Evolutionary conservation across 2,113 vertebrate genomes (phyloP).

Genomic region (Chiloscyllium plagiosum): DNA sequence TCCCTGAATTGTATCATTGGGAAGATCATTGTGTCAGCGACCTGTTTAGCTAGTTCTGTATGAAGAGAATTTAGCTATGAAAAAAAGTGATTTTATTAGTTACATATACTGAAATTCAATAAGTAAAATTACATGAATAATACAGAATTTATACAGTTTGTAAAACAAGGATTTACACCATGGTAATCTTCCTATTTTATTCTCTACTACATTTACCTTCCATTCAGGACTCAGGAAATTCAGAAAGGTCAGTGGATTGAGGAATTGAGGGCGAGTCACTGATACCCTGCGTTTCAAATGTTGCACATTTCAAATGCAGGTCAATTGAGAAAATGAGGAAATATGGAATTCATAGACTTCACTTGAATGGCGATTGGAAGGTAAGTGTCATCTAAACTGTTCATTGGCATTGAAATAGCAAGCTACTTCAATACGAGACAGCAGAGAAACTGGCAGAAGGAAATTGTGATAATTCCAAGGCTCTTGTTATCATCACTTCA

Average conservation of each 20-base stretch:
- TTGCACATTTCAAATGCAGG: neutral
- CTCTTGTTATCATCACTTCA: neutral
- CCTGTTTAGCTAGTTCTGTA: conserved; percentile 77
- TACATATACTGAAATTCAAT: neutral
- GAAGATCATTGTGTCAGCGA: conserved; percentile 91
- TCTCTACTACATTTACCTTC: neutral
- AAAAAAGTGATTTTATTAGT: conserved; percentile 39
- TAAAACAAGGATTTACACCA: neutral
- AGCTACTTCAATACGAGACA: neutral
- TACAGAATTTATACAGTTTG: neutral
- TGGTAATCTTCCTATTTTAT: neutral
- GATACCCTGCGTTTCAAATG: neutral
- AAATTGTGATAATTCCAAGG: neutral
- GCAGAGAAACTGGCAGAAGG: neutral
- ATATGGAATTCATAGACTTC: neutral
- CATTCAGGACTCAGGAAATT: neutral
- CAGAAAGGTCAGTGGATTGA: neutral
- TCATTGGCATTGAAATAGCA: neutral
- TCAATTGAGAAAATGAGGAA: neutral
- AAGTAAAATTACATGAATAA: neutral
- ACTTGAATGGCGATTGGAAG: neutral
- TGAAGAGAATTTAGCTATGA: conserved; percentile 87
- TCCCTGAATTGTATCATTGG: conserved; percentile 93
- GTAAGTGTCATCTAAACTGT: neutral
- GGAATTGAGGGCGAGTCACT: neutral